Evolutionary conservation across 2,888 invertebrate species (phyloP), one percentile per base, ranked within the genome.

Genomic region (Drosophila percnosoma): DNA sequence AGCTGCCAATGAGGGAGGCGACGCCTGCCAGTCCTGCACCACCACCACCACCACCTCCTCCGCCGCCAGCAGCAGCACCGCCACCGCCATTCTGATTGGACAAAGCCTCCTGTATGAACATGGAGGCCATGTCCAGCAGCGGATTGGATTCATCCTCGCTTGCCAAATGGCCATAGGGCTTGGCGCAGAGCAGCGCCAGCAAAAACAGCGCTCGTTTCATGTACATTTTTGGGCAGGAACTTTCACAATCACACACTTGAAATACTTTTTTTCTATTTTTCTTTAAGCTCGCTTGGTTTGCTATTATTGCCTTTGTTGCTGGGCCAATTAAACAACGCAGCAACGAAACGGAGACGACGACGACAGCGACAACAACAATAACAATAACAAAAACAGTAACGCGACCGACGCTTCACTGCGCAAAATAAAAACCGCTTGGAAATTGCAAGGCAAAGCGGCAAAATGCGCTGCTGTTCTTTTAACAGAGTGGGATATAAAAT

Each of bases 91-190:
- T 90, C 72, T 91, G 91, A 68, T 91, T 92, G 57, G 78, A 90
- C 55, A 92, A 55, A 85, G 95, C 95, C 84, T 95, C 95, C 85
- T 95, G 95, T 49, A 97, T 93, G 64, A 97, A 94, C 24, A 95
- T 94, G 4, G 95, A 94, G 0, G 96, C 96, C 68, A 96, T 94
- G 78, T 96, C 96, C 78, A 96, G 89, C 59, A 96, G 94, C 0
- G 95, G 95, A 87, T 94, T 95, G 1, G 95, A 93, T 45, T 95
- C 94, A 73, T 95, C 95, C 34, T 93, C 93, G n/a, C 55, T 70
- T 36, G 89, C 86, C 84, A 86, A 6, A 11, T 90, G 92, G 58
- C 87, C 82, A 68, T 85, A 90, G 69, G 92, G 87, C 66, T 90
- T 91, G 10, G 86, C 75, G 73, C 91, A 92, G 38, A 93, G 69